Evolutionary conservation across 1,140 invertebrate genomes (phyloP).

Genomic region (Penaeus vannamei): DNA sequence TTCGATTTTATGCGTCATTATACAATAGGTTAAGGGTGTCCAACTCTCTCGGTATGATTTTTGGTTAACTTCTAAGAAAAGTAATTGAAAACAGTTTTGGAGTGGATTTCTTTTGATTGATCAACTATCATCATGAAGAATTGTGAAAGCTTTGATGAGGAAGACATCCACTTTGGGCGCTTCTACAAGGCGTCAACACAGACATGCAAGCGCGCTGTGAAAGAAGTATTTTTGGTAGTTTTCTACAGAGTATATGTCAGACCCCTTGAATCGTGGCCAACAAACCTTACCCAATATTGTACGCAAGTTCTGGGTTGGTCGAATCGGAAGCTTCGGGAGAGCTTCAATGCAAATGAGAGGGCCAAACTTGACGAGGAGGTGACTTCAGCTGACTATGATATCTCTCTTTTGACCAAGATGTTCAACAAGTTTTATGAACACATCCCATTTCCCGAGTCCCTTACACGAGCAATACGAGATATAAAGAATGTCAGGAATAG

Average conservation of each 20-base stretch:
- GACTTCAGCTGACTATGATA: slow-evolving; percentile 33
- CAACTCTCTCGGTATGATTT: too few species aligned
- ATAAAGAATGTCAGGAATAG: slow-evolving; percentile 64
- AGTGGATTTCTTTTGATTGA: too few species aligned
- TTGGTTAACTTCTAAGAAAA: too few species aligned
- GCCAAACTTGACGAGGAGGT: background rate
- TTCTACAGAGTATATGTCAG: slow-evolving; percentile 9
- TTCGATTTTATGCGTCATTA: too few species aligned
- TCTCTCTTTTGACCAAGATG: slow-evolving; percentile 58
- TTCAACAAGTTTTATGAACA: slow-evolving; percentile 40
- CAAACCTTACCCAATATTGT: slow-evolving; percentile 41
- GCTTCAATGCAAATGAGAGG: slow-evolving; percentile 49
- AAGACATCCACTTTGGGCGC: slow-evolving; percentile 58
- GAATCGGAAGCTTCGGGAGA: slow-evolving; percentile 34
- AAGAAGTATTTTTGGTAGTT: slow-evolving; percentile 47
- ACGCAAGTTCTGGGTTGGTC: slow-evolving; percentile 35
- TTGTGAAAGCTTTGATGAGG: background rate
- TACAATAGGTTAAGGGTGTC: too few species aligned
- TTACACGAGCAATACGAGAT: slow-evolving; percentile 31
- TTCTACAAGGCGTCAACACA: slow-evolving; percentile 60
- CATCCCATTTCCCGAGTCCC: slow-evolving; percentile 40
- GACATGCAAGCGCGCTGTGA: slow-evolving; percentile 53
- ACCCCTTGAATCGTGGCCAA: slow-evolving; percentile 3
- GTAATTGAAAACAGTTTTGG: too few species aligned
- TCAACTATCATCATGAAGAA: too few species aligned